Evolutionary conservation across 2,797 vertebrate genomes (phyloP), one percentile per base, ranked within the genome.

Genomic region (Serranus cabrilla): DNA sequence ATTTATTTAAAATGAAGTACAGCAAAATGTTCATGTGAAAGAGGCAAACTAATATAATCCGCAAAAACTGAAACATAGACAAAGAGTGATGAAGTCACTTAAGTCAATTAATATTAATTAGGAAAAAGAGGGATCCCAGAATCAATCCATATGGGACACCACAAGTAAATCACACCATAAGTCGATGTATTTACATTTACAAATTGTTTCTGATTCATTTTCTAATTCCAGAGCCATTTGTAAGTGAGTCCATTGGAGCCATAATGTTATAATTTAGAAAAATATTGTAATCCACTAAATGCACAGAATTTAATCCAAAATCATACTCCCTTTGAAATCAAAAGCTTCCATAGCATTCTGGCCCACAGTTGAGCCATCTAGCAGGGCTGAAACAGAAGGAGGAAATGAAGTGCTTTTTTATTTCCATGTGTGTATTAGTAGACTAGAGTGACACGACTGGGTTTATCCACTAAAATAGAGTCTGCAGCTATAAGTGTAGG

Each of bases 401-500:
- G 72, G 7, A 27, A 43, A 50, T 23, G 0, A 49, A 57, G 40
- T 51, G 4, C 5, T 52, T 64, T 70, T 74, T 60, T 67, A 46
- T 47, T 56, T 58, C 8, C 23, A 37, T 85, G 40, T 54, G 73
- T 85, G 46, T 82, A 61, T 77, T 58, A 66, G 62, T 55, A 65
- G 58, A 11, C 5, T 2, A 50, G 46, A 61, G 50, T 64, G 58
- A 59, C 65, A 46, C 50, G 34, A 40, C 25, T 62, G 70, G 54
- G 23, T 83, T 81, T 71, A 76, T 82, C 47, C 40, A 68, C 51
- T 60, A 73, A 71, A 84, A 67, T 71, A 16, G 71, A 75, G 64
- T 76, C 39, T 82, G 76, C 51, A n/a, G 47, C 64, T 71, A 75
- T 83, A 80, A 90, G 86, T 78, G 77, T 66, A 34, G 34, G 34